Evolutionary conservation across 2,113 vertebrate species (phyloP).

Genomic region (Oostethus manadensis): DNA sequence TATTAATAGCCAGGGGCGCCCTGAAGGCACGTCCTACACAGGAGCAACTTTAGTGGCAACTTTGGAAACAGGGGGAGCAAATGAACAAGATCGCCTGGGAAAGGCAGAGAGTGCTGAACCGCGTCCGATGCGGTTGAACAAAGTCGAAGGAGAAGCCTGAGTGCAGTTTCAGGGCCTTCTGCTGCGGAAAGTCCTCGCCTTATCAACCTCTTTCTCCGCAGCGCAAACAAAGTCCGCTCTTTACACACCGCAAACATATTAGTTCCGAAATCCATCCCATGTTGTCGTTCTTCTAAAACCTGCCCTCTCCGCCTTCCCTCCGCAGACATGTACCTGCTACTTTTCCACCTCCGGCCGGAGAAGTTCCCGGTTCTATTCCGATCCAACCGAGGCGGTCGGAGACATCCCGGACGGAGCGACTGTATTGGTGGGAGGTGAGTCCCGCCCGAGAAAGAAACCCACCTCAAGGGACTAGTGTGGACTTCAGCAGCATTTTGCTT

Average conservation of each 20-base stretch:
- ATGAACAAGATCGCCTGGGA: too few species aligned
- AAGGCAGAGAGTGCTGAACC: too few species aligned
- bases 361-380: conserved; percentile 80
- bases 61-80: too few species aligned
- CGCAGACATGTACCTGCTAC: conserved; percentile 75
- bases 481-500: too few species aligned
- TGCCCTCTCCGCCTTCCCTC: conserved; percentile 7
- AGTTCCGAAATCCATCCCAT: background rate
- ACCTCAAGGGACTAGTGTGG: too few species aligned
- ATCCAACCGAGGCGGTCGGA: conserved; percentile 86
- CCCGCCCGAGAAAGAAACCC: background rate
- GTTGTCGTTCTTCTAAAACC: background rate
- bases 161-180: conserved; percentile 22
- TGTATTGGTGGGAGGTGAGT: conserved; percentile 90
- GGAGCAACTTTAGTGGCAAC: background rate
- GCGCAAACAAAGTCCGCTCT: conserved; percentile 18
- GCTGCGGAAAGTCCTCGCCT: conserved; percentile 32
- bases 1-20: background rate
- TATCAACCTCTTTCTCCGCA: conserved; percentile 20
- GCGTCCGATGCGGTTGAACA: too few species aligned
- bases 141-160: too few species aligned
- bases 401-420: conserved; percentile 88
- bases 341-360: conserved; percentile 79
- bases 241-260: conserved; percentile 5
- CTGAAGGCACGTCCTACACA: background rate